These are phyloP conservation scores for Ariolimax columbianus DNA, from an alignment of 2,888 invertebrate species.

Conservation along the genomic window DNA sequence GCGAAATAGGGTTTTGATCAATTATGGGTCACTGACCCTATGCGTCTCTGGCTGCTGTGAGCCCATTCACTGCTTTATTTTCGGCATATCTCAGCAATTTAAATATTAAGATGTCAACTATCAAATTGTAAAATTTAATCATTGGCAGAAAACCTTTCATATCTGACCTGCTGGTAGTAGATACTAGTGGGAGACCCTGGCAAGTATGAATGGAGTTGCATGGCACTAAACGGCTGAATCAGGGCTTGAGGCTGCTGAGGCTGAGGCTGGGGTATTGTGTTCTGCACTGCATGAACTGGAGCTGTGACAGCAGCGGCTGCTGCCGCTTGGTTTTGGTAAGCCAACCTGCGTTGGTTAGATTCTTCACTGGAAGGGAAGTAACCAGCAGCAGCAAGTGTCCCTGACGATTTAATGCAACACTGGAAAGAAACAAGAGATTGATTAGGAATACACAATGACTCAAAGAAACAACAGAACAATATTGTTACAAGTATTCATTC, in stretches of 20 bases:
- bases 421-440: slow-evolving; percentile 24
- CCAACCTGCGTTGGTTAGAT: slow-evolving; percentile 37
- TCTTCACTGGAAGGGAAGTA: slow-evolving; percentile 48
- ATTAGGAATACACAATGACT: too few species aligned
- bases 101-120: too few species aligned
- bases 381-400: slow-evolving; percentile 44
- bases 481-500: too few species aligned
- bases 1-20: too few species aligned
- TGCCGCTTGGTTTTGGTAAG: slow-evolving; percentile 41
- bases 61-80: too few species aligned
- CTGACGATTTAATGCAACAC: slow-evolving; percentile 53
- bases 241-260: slow-evolving; percentile 31
- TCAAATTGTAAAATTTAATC: too few species aligned
- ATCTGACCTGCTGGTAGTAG: slow-evolving; percentile 44
- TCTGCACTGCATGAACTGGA: slow-evolving; percentile 29
- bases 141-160: not conserved
- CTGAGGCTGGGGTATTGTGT: slow-evolving; percentile 16
- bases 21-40: too few species aligned
- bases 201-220: slow-evolving; percentile 42
- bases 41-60: too few species aligned
- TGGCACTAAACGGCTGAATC: slow-evolving; percentile 20
- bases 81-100: too few species aligned
- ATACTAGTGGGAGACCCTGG: slow-evolving; percentile 18
- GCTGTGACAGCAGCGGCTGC: not conserved
- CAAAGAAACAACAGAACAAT: too few species aligned